Conservation (phyloP, 2,888 invertebrate genomes). For the Nephrotoma flavescens region DNA sequence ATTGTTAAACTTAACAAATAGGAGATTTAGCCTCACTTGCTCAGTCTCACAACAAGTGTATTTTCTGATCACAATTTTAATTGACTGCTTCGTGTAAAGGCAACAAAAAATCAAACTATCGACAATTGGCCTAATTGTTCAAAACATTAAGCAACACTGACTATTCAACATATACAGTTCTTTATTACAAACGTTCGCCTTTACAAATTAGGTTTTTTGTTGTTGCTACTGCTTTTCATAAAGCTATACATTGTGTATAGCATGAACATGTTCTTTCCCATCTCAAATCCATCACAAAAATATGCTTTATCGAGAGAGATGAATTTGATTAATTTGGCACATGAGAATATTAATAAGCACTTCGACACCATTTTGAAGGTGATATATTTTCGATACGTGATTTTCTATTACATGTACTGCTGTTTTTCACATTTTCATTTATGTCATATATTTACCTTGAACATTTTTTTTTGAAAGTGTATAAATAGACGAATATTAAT, state of each 20-base stretch:
- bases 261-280: not conserved
- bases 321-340: not conserved
- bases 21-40: too few relatives aligned
- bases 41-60: too few relatives aligned
- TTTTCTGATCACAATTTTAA: too few relatives aligned
- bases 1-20: too few relatives aligned
- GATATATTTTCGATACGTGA: not conserved
- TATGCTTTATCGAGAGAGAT: not conserved
- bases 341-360: not conserved
- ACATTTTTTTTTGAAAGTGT: not conserved
- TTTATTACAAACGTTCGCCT: not conserved
- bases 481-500: not conserved
- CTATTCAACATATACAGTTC: not conserved
- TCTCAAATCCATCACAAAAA: not conserved
- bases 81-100: too few relatives aligned
- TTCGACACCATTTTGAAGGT: not conserved
- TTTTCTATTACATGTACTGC: not conserved
- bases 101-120: too few relatives aligned
- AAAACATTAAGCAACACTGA: not conserved
- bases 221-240: not conserved
- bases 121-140: too few relatives aligned
- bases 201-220: not conserved
- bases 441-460: not conserved
- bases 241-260: not conserved
- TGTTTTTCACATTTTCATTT: not conserved